Evolutionary conservation across 1,140 invertebrate genomes (phyloP), one percentile per base, ranked within the genome.

Genomic region (Brachionus manjavacas): DNA sequence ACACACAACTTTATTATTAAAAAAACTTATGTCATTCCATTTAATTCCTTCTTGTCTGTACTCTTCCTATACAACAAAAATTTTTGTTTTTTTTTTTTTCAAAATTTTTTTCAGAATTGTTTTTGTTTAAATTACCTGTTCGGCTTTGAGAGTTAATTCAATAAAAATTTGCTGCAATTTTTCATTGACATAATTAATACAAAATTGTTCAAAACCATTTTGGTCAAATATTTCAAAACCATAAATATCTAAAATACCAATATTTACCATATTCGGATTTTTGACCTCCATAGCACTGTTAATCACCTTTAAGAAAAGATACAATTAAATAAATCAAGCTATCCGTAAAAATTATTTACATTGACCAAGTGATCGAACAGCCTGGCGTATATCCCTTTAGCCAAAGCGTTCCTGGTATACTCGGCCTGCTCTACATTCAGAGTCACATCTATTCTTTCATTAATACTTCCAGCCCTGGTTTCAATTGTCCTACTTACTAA

Each of bases 141-240:
- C 93, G 49, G 92, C 92, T 88, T 93, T 94, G 23, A 94, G 87
- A 0, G 93, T 94, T 20, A 94, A 88, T 85, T 94, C 93, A 85
- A 94, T 93, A 87, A 94, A 94, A 76, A 94, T 93, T 87, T 94
- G 93, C 86, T 94, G 93, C n/a, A 94, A 89, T 87, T 94, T 93
- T 88, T 94, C 93, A 88, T 94, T 94, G 83, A 96, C 96, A 90
- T 95, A 98, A 90, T 98, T 97, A 84, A 97, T 98, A 90, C 95
- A 96, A 88, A 96, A 94, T 88, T 94, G 89, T 88, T 95, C 94
- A 90, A 95, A 95, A 78, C 89, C 93, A 88, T 93, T 93, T 86
- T 90, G 89, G 52, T 91, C 88, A 86, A 93, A 93, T 72, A 93
- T 92, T 88, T 93, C 92, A 88, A 93, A 93, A 6, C 92, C 92